Base-by-base conservation (phyloP, 37 sponge, comb jelly and placozoan species). In the Tethya wilhelma region DNA sequence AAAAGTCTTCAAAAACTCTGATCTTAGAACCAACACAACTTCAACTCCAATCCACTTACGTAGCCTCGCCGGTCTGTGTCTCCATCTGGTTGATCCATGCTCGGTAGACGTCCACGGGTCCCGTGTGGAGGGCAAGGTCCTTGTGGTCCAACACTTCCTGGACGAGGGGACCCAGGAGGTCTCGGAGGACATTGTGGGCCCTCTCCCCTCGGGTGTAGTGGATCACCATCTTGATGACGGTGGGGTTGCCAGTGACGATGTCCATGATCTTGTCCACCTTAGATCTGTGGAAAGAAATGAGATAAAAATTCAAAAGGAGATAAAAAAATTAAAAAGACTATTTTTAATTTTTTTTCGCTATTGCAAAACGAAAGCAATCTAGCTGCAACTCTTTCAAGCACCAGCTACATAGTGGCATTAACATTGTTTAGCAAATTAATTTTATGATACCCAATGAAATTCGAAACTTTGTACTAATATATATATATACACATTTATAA, bases 41-140 rank as follows among this genome's bases (percentile, higher is more conserved):
- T n/a, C n/a, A n/a, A n/a, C n/a, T n/a, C n/a, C 12, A 5, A 31
- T 53, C 59, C 1, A 80, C 86, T 59, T 59, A 88, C 90, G 91
- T 82, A 28, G 97, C 65, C 71, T 98, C 94, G 57, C 99, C 99
- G 22, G 99, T 96, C 77, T 94, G 91, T 9, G 78, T 84, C 71
- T 98, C 99, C 87, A 90, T 96, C 73, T 91, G 79, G 84, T 91
- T 94, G 71, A 98, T 91, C 99, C 99, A 98, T 40, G 95, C 97
- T 55, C 96, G 94, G 91, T 98, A 98, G 46, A 98, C 89, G 40
- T 98, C 97, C 73, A 96, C 91, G 3, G 99, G 97, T 67, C 80
- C 77, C 22, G 91, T 98, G 87, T 83, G 67, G 20, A 93, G 76
- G 14, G 72, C 68, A 56, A 95, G 74, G 69, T 91, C 94, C 73